Base-by-base conservation (phyloP, 2,888 invertebrate species). In the Papilio demoleus region DNA sequence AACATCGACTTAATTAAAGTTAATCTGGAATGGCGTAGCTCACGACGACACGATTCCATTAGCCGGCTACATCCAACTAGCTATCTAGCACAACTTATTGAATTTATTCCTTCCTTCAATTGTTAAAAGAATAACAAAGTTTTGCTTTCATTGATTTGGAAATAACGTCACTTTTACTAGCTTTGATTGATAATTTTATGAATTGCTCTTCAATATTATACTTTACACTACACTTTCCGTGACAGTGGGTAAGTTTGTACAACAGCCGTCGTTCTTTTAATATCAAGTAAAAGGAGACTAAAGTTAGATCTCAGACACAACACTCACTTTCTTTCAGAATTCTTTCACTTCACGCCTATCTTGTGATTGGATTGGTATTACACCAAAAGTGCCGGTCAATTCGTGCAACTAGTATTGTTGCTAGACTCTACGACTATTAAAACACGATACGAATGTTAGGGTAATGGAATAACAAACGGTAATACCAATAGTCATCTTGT, bases 1-100 rank as follows among this genome's bases (percentile, higher is more conserved):
- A 87, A 86, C 89, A 88, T 86, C 84, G 85, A 82, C 86, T 89
- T 89, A 89, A 89, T 90, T 90, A 88, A 88, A 88, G 86, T 88
- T 88, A 88, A 90, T 88, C 88, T 85, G 79, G 80, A 87, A 85
- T 85, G 83, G 84, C 83, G 85, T 85, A 81, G 82, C 82, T 65
- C 69, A 81, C 83, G 82, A 80, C 83, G 82, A 87, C 87, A 87
- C 81, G 86, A 86, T 87, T 87, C 87, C 83, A 88, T 90, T 89
- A 88, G 81, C 80, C 78, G 74, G 81, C 79, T 80, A 85, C 85
- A 83, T 78, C 78, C 79, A 77, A 79, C 76, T 71, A 70, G 76
- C 78, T 75, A 82, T 81, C 78, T 82, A 76, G 79, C 77, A 67
- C 58, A 61, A 67, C 53, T 64, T 70, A 67, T 70, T 56, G 62